Evolutionary conservation across 2,888 invertebrate genomes (phyloP), one percentile per base, ranked within the genome.

Genomic region (Lymantria dispar): DNA sequence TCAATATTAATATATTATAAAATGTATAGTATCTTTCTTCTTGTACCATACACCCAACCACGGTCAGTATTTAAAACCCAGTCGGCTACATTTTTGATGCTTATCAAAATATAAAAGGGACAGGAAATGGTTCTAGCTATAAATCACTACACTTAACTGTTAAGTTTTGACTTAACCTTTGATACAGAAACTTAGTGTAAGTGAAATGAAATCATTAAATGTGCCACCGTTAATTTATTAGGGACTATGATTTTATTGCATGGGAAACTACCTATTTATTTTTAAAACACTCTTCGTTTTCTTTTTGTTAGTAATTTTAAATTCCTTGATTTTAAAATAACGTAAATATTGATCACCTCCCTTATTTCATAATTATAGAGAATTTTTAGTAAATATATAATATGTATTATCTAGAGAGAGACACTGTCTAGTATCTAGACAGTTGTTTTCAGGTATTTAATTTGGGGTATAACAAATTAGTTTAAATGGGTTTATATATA

Each of bases 101-200:
- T 77, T 77, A 74, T 74, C 78, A 76, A 72, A 60, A 59, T 49
- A 51, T 41, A 56, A 51, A 78, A 78, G 75, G 56, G 70, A 72
- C 79, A 76, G 85, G 83, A 85, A 80, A 72, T 72, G 64, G 74
- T 78, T 79, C 73, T 65, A 63, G 37, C 54, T 56, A 74, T 84
- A 80, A 83, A 85, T 80, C 79, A 62, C 64, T 65, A 74, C 72
- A 66, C 72, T 68, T 74, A 72, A 66, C 70, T 68, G 69, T 74
- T 67, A 65, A 77, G 77, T 74, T 77, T 66, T 69, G 72, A 74
- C 74, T 75, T 76, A 69, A 76, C 74, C 72, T 66, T 69, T 68
- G 59, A 68, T 67, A 62, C 56, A 49, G 52, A 48, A 47, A 59
- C 54, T 66, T 58, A 56, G 41, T 60, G 54, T 63, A 13, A 64